phyloP scores from a whole-genome alignment of 2,888 invertebrate species.

The Eupeodes luniger region DNA sequence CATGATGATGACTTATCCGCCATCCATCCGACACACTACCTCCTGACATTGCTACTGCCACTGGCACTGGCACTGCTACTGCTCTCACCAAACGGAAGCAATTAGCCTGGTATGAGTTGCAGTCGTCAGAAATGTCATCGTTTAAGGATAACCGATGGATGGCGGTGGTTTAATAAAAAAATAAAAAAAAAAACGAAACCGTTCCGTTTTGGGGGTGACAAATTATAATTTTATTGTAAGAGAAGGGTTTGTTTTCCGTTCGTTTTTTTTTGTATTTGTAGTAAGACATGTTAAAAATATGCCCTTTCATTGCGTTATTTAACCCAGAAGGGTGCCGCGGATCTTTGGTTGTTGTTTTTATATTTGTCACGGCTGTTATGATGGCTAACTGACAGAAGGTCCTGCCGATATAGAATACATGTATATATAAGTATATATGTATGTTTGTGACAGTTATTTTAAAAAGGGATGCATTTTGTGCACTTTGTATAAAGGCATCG shows the following conservation, averaged over 20 bases:
- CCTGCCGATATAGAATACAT: not conserved
- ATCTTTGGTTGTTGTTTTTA: constrained; percentile 42
- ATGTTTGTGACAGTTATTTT: constrained; percentile 56
- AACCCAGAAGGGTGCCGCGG: constrained; percentile 46
- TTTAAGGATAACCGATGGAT: constrained; percentile 74
- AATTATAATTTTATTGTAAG: constrained; percentile 70
- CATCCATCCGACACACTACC: constrained; percentile 35
- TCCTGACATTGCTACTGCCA: no score
- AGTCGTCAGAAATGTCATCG: constrained; percentile 71
- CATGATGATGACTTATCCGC: constrained; percentile 53
- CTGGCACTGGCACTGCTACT: not conserved
- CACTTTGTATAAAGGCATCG: constrained; percentile 36
- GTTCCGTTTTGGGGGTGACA: constrained; percentile 70
- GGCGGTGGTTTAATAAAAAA: constrained; percentile 44
- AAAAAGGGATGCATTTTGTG: constrained; percentile 44
- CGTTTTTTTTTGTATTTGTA: not conserved
- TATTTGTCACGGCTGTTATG: constrained; percentile 73
- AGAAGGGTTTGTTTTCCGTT: constrained; percentile 67
- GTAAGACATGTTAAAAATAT: constrained; percentile 50
- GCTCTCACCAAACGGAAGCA: constrained; percentile 67
- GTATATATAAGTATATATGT: not conserved
- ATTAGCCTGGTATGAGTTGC: constrained; percentile 68
- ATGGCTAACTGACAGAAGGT: constrained; percentile 70
- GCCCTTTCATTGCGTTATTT: constrained; percentile 53
- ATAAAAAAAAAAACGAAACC: constrained; percentile 33